Evolutionary conservation across 2,888 invertebrate species (phyloP), one percentile per base, ranked within the genome.

Genomic region (Xiphydria camelus): DNA sequence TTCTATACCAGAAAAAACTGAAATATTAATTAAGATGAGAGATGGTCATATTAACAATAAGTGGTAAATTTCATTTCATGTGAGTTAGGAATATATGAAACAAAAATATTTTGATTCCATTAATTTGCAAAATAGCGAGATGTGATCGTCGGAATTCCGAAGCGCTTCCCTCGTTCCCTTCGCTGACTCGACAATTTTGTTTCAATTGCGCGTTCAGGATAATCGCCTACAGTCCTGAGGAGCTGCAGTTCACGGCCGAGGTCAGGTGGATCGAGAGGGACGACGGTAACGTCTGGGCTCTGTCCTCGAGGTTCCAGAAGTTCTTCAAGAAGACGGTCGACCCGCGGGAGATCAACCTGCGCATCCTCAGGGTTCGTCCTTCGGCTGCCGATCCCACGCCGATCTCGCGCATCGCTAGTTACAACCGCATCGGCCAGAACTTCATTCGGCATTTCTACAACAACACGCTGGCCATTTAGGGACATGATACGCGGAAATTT

Each of bases 171-270:
- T n/a, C n/a, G n/a, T n/a, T n/a, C n/a, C n/a, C n/a, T n/a, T n/a
- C n/a, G 36, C n/a, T 36, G 9, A 36, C 35, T 3, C 36, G 36
- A 2, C 3, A 21, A 21, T 32, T 29, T 41, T 40, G 40, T 38
- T 39, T 68, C 15, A 37, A 25, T 39, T 19, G n/a, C n/a, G n/a
- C n/a, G n/a, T n/a, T n/a, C 73, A 89, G 89, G 46, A 80, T 91
- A 37, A 59, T 91, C 22, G 87, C 88, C 0, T 86, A 84, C 62
- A 88, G 88, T 67, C 80, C 84, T 0, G 84, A 87, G 55, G 79
- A 82, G 47, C 76, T 91, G 18, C 91, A 91, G 74, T 91, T 91
- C 73, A 83, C 85, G 17, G 87, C 91, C 0, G 91, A 91, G 59
- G 80, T 91, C 43, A 77, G 85, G 52, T 84, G 84, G 78, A 80